Conservation (phyloP, 2,113 vertebrate genomes). For the Aegotheles bennettii region DNA sequence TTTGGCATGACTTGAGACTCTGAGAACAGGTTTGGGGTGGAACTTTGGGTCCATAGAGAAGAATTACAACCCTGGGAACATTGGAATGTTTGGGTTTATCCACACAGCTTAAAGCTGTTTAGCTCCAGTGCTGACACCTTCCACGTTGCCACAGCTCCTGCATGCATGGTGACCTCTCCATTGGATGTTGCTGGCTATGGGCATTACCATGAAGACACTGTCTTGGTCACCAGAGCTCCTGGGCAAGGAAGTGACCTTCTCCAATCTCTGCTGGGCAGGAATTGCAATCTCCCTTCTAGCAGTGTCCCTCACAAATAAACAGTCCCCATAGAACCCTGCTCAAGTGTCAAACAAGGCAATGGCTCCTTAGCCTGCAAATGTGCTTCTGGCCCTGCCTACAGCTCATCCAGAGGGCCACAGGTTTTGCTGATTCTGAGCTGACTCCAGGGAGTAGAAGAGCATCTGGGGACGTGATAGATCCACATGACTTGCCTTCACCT, state of each 20-base stretch:
- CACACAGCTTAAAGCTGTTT: neutral
- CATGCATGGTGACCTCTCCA: neutral
- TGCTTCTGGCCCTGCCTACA: neutral
- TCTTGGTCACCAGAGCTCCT: neutral
- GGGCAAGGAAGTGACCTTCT: neutral
- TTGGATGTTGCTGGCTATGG: neutral
- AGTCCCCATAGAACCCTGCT: neutral
- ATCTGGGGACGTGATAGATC: rapidly evolving
- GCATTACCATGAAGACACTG: neutral
- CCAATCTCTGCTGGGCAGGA: neutral
- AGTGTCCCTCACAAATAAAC: neutral
- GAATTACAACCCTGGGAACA: neutral
- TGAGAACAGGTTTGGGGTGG: neutral
- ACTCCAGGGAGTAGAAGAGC: neutral
- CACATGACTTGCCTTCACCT: neutral
- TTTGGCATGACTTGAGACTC: neutral
- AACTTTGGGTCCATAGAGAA: neutral
- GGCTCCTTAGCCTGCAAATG: neutral
- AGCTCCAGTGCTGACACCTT: neutral
- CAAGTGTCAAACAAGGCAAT: rapidly evolving
- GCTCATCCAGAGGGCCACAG: neutral
- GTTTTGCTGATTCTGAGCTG: neutral
- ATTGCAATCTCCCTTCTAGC: neutral
- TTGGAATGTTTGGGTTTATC: neutral
- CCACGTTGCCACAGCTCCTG: rapidly evolving